Conservation (phyloP, 2,888 invertebrate genomes). For the Rhagonycha fulva region DNA sequence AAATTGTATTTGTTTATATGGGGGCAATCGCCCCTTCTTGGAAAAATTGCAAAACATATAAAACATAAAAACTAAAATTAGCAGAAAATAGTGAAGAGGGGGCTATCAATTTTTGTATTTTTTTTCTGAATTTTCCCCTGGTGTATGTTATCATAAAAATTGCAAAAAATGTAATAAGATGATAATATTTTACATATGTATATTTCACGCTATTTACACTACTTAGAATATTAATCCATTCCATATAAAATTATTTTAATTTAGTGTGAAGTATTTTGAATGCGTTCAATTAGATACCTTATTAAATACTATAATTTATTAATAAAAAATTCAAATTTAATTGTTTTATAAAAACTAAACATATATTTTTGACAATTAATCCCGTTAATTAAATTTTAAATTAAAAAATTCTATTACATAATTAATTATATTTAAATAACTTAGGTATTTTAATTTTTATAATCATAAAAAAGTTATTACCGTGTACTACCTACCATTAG, state of each 20-base stretch:
- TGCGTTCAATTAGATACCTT: not conserved
- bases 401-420: not conserved
- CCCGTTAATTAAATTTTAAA: not conserved
- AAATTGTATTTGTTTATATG: too few species aligned
- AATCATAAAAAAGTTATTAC: not conserved
- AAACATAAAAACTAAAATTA: too few species aligned
- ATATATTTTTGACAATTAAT: not conserved
- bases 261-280: not conserved
- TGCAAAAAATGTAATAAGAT: not conserved
- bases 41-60: too few species aligned
- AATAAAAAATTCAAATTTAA: not conserved
- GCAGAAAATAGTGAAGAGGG: too few species aligned
- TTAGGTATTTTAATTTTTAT: not conserved
- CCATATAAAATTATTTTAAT: not conserved
- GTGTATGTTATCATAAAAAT: too few species aligned
- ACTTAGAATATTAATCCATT: not conserved
- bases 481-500: not conserved
- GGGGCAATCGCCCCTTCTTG: too few species aligned
- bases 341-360: not conserved
- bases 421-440: not conserved
- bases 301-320: not conserved
- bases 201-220: not conserved
- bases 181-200: too few species aligned
- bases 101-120: too few species aligned
- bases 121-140: too few species aligned